Conservation (phyloP, 53 echinoderm and acorn worm species). For the Echinometra lucunter region DNA sequence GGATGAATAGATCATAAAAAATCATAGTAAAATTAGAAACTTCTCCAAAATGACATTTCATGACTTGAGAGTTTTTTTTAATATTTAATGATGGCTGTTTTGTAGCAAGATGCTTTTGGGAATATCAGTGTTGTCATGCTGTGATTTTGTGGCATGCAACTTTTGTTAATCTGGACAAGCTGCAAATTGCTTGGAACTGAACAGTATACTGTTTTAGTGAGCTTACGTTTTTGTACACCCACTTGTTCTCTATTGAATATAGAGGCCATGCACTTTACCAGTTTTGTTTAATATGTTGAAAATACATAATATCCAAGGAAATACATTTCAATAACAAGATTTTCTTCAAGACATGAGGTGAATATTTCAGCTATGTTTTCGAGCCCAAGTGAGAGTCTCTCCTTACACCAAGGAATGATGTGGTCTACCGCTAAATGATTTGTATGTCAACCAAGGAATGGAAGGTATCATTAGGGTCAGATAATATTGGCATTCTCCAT, state of each 20-base stretch:
- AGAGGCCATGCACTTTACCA: neutral
- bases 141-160: neutral
- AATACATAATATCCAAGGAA: neutral
- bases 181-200: neutral
- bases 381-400: conserved; percentile 46
- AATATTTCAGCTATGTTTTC: conserved; percentile 25
- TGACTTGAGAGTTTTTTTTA: neutral
- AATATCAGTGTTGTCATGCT: no score
- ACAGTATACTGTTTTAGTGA: neutral
- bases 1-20: neutral
- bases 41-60: no score
- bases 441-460: neutral
- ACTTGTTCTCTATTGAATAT: neutral
- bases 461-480: conserved; percentile 19
- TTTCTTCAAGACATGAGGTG: neutral
- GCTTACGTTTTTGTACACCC: neutral
- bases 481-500: neutral
- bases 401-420: conserved; percentile 25
- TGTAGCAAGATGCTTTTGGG: neutral
- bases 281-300: neutral
- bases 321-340: neutral
- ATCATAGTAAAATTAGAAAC: neutral
- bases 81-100: neutral
- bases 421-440: neutral
- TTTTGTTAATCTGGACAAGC: neutral